These are phyloP conservation scores for Ctenopoma multispine DNA, from an alignment of 2,797 vertebrate genomes.

Conservation along the genomic window DNA sequence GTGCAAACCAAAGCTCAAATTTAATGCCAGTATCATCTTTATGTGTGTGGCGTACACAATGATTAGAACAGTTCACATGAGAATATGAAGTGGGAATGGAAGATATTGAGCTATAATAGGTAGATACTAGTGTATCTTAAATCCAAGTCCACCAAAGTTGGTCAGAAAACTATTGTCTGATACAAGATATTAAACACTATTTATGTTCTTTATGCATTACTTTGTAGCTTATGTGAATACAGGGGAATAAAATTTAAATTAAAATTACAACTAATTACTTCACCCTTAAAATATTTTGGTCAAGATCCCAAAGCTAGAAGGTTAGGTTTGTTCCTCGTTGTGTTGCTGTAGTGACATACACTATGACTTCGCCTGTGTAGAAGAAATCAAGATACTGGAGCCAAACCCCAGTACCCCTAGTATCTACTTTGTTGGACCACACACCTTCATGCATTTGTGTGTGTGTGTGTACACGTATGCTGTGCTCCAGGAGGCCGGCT, in stretches of 20 bases:
- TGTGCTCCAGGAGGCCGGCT: conserved; percentile 60
- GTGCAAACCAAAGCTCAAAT: conserved; percentile 15
- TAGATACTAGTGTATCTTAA: neutral
- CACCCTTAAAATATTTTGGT: no score
- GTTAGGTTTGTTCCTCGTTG: neutral
- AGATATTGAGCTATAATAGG: neutral
- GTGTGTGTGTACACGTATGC: conserved; percentile 31
- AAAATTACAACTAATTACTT: no score
- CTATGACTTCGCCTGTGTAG: conserved; percentile 15
- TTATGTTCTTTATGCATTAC: neutral
- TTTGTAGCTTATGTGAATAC: neutral
- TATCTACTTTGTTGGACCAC: conserved; percentile 7
- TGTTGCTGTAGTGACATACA: neutral
- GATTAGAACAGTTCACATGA: conserved; percentile 10
- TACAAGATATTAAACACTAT: neutral
- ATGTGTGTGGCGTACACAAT: neutral
- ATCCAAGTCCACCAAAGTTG: neutral
- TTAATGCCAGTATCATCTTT: neutral
- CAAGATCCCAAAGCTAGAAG: no score
- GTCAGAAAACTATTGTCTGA: neutral
- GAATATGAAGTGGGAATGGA: neutral
- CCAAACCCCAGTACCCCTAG: conserved; percentile 12
- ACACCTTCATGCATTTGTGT: conserved; percentile 23
- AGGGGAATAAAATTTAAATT: neutral
- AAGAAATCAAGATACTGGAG: conserved; percentile 29